phyloP scores from a whole-genome alignment of 2,113 vertebrate species.

The Theristicus caerulescens region DNA sequence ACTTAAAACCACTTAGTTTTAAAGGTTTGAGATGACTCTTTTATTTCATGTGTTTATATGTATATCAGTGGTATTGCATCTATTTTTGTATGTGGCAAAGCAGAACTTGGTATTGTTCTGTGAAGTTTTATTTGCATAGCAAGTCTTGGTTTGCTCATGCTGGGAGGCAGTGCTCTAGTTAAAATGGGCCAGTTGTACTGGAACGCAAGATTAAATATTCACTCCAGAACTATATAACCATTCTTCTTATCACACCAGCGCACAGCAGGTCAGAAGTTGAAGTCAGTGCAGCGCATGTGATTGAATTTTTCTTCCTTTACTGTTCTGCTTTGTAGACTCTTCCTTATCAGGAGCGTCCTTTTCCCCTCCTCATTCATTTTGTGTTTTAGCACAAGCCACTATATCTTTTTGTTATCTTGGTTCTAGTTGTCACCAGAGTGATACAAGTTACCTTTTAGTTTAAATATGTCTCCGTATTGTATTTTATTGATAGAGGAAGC shows the following conservation, averaged over 20 bases:
- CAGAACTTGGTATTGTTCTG: neutral
- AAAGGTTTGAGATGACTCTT: neutral
- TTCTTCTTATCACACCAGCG: neutral
- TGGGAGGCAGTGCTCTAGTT: neutral
- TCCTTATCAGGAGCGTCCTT: neutral
- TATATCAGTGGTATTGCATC: neutral
- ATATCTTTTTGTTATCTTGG: neutral
- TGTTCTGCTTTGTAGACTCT: neutral
- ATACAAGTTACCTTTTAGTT: neutral
- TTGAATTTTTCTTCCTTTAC: neutral
- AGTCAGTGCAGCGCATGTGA: neutral
- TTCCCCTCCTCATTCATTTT: neutral
- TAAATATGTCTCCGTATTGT: neutral
- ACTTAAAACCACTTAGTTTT: neutral
- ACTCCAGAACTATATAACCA: neutral
- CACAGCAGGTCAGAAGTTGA: neutral
- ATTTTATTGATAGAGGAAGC: slow-evolving; percentile 8
- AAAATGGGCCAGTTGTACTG: neutral
- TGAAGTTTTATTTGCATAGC: neutral
- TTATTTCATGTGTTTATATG: neutral
- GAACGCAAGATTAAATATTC: neutral
- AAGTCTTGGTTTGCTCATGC: neutral
- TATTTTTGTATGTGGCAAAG: neutral
- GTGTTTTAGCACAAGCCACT: neutral
- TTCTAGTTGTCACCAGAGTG: neutral